These are phyloP conservation scores for Chloroclystis v-ata DNA, from an alignment of 2,888 invertebrate genomes.

Conservation along the genomic window DNA sequence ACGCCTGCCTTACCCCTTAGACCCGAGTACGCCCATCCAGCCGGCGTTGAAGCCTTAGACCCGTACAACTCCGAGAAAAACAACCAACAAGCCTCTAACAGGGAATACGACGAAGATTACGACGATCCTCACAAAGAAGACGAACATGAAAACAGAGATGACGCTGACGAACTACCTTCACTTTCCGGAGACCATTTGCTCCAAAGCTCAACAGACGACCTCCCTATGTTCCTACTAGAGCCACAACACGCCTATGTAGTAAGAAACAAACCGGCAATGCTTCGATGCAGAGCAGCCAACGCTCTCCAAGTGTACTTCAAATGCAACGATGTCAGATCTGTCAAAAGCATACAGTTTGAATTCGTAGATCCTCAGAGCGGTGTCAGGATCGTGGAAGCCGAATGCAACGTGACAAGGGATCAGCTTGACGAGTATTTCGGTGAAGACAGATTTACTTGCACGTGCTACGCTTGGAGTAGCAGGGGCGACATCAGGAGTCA, in stretches of 20 bases:
- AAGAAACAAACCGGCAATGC: conserved; percentile 91
- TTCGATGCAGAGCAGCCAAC: conserved; percentile 94
- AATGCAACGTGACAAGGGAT: conserved; percentile 91
- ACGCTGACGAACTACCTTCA: conserved; percentile 70
- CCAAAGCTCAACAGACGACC: conserved; percentile 80
- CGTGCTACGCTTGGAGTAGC: conserved; percentile 95
- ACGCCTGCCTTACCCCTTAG: conserved; percentile 62
- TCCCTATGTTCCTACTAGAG: conserved; percentile 92
- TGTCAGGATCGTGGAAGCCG: conserved; percentile 90
- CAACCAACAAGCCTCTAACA: conserved; percentile 55
- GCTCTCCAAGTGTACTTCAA: conserved; percentile 92
- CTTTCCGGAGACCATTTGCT: conserved; percentile 67
- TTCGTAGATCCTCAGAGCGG: conserved; percentile 95
- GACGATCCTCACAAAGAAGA: conserved; percentile 70
- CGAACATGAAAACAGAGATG: conserved; percentile 68
- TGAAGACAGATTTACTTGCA: conserved; percentile 92
- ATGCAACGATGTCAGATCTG: conserved; percentile 89
- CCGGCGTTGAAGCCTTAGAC: conserved; percentile 67
- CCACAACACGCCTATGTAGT: conserved; percentile 94
- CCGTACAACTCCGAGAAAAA: conserved; percentile 72
- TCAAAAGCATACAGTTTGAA: conserved; percentile 84
- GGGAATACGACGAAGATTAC: conserved; percentile 73
- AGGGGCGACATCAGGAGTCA: conserved; percentile 92
- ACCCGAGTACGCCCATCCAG: conserved; percentile 72
- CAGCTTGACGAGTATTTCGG: conserved; percentile 96